Conservation (phyloP, 1,140 invertebrate genomes). For the Platyura marginata region DNA sequence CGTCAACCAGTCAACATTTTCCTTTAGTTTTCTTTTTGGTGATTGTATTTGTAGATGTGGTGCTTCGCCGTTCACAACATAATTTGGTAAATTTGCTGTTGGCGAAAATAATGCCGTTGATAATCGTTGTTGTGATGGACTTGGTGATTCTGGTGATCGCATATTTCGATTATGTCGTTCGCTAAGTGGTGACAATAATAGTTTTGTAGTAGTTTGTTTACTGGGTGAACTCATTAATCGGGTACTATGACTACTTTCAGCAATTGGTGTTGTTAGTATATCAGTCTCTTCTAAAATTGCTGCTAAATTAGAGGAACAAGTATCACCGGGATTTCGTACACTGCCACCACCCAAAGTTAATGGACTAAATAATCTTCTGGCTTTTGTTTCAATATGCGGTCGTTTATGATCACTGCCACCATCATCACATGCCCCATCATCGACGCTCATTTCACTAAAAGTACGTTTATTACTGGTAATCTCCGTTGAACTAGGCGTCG, state of each 20-base stretch:
- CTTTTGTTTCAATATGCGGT: slow-evolving; percentile 21
- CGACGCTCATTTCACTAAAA: slow-evolving; percentile 18
- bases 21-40: slow-evolving; percentile 37
- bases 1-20: slow-evolving; percentile 52
- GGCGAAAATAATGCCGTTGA: slow-evolving; percentile 32
- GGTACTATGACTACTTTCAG: neutral
- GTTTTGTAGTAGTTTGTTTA: neutral
- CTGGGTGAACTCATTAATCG: neutral
- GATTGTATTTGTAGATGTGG: slow-evolving; percentile 51
- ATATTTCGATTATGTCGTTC: slow-evolving; percentile 3
- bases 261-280: slow-evolving; percentile 6
- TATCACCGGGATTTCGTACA: neutral
- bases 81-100: slow-evolving; percentile 58
- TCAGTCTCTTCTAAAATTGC: slow-evolving; percentile 7
- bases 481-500: slow-evolving; percentile 17
- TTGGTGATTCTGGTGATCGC: neutral
- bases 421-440: slow-evolving; percentile 3
- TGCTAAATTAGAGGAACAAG: neutral
- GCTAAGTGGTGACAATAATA: slow-evolving; percentile 12
- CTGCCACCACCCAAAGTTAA: neutral
- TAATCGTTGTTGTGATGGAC: slow-evolving; percentile 3
- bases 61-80: slow-evolving; percentile 49
- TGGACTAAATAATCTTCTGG: slow-evolving; percentile 23
- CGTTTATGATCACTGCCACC: slow-evolving; percentile 18
- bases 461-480: slow-evolving; percentile 14